phyloP scores from a whole-genome alignment of 2,797 vertebrate genomes.

The Sebastes diploproa region DNA sequence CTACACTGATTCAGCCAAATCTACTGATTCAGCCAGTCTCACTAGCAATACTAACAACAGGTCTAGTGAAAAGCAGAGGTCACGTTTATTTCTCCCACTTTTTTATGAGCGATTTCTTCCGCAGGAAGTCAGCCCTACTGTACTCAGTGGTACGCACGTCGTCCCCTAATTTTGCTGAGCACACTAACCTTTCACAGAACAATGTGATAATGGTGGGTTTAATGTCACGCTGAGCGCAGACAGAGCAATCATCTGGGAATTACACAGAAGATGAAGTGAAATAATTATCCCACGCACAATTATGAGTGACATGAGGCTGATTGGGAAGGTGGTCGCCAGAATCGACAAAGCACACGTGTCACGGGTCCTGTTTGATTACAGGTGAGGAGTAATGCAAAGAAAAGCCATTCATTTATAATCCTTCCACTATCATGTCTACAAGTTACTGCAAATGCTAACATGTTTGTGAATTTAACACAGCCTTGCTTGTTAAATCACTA shows the following conservation, averaged over 20 bases:
- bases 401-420: background rate
- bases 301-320: constrained; percentile 57
- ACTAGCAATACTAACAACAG: constrained; percentile 40
- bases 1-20: constrained; percentile 43
- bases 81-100: constrained; percentile 50
- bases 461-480: background rate
- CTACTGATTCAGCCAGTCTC: constrained; percentile 50
- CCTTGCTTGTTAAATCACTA: background rate
- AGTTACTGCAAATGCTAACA: background rate
- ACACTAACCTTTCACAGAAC: constrained; percentile 56
- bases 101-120: constrained; percentile 59
- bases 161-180: constrained; percentile 73
- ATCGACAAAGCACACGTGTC: constrained; percentile 37
- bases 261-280: constrained; percentile 62
- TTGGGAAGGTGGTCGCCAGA: constrained; percentile 27
- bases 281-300: constrained; percentile 51
- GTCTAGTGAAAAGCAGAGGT: constrained; percentile 63
- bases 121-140: constrained; percentile 44
- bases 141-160: constrained; percentile 45
- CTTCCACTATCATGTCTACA: background rate
- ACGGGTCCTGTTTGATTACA: constrained; percentile 32
- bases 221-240: constrained; percentile 56
- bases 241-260: constrained; percentile 37
- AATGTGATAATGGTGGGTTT: constrained; percentile 67
- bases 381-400: constrained; percentile 1